These are phyloP conservation scores for Dolomedes plantarius DNA, from an alignment of 2,888 invertebrate species.

Conservation along the genomic window DNA sequence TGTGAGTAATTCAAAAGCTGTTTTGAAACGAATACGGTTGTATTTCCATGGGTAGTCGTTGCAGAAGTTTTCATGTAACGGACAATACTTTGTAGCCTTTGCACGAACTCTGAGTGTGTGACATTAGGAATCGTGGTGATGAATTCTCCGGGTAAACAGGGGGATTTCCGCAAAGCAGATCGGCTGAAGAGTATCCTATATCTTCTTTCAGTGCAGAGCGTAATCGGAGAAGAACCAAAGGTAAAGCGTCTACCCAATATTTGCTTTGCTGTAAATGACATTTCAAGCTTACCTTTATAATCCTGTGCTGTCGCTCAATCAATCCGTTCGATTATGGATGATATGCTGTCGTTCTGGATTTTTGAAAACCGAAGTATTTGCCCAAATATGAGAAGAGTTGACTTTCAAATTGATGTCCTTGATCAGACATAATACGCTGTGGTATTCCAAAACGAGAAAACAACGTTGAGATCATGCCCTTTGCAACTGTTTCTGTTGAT, in stretches of 20 bases:
- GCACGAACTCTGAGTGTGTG: slow-evolving; percentile 16
- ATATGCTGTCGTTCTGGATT: slow-evolving; percentile 73
- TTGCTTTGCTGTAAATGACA: slow-evolving; percentile 15
- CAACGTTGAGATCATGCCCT: slow-evolving; percentile 72
- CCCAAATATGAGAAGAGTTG: slow-evolving; percentile 70
- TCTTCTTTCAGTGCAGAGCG: slow-evolving; percentile 28
- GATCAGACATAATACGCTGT: slow-evolving; percentile 63
- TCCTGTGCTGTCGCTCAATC: slow-evolving; percentile 8
- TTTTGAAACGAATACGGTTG: slow-evolving; percentile 19
- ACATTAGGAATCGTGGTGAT: slow-evolving; percentile 9
- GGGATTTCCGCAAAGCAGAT: slow-evolving; percentile 16
- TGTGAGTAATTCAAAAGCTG: slow-evolving; percentile 21
- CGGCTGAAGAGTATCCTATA: slow-evolving; percentile 21
- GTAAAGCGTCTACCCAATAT: slow-evolving; percentile 19
- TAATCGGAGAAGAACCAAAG: slow-evolving; percentile 29
- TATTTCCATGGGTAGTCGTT: slow-evolving; percentile 25
- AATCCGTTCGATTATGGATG: slow-evolving; percentile 21
- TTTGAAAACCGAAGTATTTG: slow-evolving; percentile 73
- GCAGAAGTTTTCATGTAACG: slow-evolving; percentile 21
- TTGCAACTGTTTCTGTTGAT: slow-evolving; percentile 60
- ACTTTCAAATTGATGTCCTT: slow-evolving; percentile 73
- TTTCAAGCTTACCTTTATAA: slow-evolving; percentile 15
- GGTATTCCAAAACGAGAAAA: slow-evolving; percentile 73
- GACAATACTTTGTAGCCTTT: slow-evolving; percentile 29
- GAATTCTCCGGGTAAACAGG: slow-evolving; percentile 28